Conservation (phyloP, 2,888 invertebrate species). For the Agapetus fuscipes region DNA sequence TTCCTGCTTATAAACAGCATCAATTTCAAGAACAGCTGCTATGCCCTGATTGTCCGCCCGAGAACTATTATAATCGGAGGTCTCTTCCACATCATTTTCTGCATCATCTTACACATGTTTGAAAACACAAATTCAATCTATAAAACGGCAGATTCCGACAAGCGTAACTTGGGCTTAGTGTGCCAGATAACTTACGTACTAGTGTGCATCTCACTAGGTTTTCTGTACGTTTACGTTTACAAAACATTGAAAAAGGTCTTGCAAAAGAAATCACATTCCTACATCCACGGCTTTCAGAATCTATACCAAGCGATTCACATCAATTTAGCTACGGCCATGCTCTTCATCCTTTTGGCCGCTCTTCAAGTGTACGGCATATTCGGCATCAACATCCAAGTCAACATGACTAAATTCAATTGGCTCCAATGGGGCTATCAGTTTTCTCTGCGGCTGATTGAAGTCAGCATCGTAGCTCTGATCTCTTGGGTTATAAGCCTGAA, state of each 20-base stretch:
- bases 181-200: conserved; percentile 81
- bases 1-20: conserved; percentile 75
- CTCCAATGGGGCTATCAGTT: conserved; percentile 89
- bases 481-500: conserved; percentile 79
- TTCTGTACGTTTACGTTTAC: conserved; percentile 79
- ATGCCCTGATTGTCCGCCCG: conserved; percentile 63
- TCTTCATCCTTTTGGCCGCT: conserved; percentile 74
- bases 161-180: conserved; percentile 60
- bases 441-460: conserved; percentile 73
- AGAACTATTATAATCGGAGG: conserved; percentile 70
- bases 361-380: conserved; percentile 72
- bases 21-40: conserved; percentile 61
- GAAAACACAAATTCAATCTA: conserved; percentile 49
- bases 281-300: conserved; percentile 70
- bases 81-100: conserved; percentile 66
- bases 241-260: conserved; percentile 64
- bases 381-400: conserved; percentile 39
- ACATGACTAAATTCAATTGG: conserved; percentile 68
- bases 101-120: conserved; percentile 73
- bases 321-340: conserved; percentile 75
- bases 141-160: conserved; percentile 39
- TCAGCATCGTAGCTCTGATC: conserved; percentile 75
- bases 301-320: conserved; percentile 83
- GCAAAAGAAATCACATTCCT: conserved; percentile 68
- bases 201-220: conserved; percentile 72